phyloP scores from a whole-genome alignment of 1,140 invertebrate genomes.

The Trinorchestia longiramus region DNA sequence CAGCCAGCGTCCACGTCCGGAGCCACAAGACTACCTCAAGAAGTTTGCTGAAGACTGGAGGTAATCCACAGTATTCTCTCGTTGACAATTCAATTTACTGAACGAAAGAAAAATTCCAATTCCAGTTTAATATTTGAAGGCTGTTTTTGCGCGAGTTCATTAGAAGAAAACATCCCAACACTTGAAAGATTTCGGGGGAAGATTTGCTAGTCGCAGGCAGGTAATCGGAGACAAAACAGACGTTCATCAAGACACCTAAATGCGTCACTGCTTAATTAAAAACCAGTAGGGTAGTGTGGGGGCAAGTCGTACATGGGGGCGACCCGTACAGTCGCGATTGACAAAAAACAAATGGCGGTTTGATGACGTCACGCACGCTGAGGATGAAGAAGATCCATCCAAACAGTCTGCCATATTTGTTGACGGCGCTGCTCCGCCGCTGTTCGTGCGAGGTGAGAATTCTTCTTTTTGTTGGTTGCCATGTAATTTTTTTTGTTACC shows the following conservation, averaged over 20 bases:
- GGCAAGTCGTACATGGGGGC: no score
- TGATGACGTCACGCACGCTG: no score
- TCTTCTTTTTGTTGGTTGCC: no score
- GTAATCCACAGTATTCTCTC: slow-evolving; percentile 7
- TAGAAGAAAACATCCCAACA: background rate
- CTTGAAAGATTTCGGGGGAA: background rate
- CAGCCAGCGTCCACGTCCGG: background rate
- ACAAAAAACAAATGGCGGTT: no score
- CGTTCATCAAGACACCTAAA: background rate
- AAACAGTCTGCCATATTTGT: no score
- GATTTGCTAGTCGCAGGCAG: background rate
- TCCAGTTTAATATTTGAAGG: background rate
- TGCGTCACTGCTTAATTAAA: background rate
- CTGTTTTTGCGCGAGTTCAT: background rate
- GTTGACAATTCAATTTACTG: background rate
- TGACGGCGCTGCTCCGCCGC: no score
- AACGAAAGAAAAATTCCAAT: background rate
- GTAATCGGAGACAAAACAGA: background rate
- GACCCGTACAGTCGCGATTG: no score
- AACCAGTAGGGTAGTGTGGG: no score
- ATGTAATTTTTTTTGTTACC: no score
- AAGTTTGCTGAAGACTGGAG: background rate
- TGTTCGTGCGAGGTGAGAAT: no score
- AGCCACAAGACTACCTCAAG: background rate
- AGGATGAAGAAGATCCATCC: no score